Base-by-base conservation (phyloP, 2,113 vertebrate species). In the Boulengeromyrus knoepffleri region DNA sequence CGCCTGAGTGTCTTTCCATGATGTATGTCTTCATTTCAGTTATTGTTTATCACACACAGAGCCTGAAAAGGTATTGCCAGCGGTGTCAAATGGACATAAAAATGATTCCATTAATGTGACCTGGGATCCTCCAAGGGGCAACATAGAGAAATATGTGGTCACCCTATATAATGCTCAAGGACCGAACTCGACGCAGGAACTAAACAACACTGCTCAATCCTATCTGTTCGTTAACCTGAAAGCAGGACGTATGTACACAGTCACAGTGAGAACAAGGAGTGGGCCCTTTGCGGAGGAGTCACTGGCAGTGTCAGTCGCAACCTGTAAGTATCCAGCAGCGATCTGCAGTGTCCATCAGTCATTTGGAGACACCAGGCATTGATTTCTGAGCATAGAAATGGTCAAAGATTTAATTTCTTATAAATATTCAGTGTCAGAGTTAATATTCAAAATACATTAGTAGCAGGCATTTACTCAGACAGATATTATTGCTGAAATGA, bases 261-360 rank as follows among this genome's bases (percentile, higher is more conserved):
- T 62, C 19, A 8, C 0, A 27, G 91, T 96, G 58, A 85, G 3
- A 13, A 92, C 94, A 49, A 15, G 0, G 1, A 95, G 95, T 31
- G 95, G 95, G 70, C 88, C 92, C 13, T 93, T 94, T 62, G 92
- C 7, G 27, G 88, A 36, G 1, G 31, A 91, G 8, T 96, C 95
- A 89, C 53, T 3, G 24, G 0, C 0, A 0, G 5, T 93, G 4
- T 90, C 89, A 2, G 94, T 87, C 85, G 94, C 94, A 84, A 96
- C 95, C 10, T 94, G 95, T 96, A 91, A 95, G 95, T 95, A 90
- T 70, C 74, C 31, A 19, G 1, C 36, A 31, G 10, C 1, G 1
- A 13, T 70, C 62, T 70, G 3, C 10, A 31, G 12, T 39, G 74
- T 80, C 31, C 36, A 39, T 39, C 74, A 80, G 74, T 80, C 13